Percentiles rank a stretch among this genome's conserved stretches.
These are phyloP conservation scores for Cepaea hortensis DNA, from an alignment of 2,888 invertebrate species.

Conservation along the genomic window DNA sequence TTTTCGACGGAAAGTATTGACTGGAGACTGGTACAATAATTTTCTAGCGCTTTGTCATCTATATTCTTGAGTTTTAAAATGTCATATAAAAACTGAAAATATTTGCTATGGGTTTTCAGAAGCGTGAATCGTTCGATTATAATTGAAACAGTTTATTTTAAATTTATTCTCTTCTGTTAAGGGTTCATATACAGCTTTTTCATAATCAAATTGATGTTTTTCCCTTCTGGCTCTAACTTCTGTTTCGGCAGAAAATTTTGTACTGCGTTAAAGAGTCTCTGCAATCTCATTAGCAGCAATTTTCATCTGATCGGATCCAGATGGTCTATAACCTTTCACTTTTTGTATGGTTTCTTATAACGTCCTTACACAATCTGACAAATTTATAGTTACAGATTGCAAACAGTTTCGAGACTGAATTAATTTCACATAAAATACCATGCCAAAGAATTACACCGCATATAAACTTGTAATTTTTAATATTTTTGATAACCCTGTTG, in stretches of 20 bases:
- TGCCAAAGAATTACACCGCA: not conserved
- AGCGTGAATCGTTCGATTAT: too few species aligned
- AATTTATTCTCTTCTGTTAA: too few species aligned
- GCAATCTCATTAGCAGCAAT: conserved; percentile 11
- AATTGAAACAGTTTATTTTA: too few species aligned
- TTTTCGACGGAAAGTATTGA: too few species aligned
- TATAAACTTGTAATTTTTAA: not conserved
- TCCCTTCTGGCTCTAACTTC: conserved; percentile 3
- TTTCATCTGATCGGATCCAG: conserved; percentile 1
- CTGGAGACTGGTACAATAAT: too few species aligned
- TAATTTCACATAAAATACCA: not conserved
- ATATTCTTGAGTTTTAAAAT: too few species aligned
- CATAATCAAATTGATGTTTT: not conserved
- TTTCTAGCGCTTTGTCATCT: too few species aligned
- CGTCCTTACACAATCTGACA: too few species aligned
- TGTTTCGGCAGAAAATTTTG: not conserved
- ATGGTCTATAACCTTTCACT: not conserved
- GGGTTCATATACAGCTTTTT: not conserved
- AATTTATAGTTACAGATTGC: not conserved
- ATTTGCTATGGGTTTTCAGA: too few species aligned
- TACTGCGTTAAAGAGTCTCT: not conserved
- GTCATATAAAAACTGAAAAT: too few species aligned
- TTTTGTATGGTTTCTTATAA: not conserved
- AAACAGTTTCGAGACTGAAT: not conserved
- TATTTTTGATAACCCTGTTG: not conserved